Percentiles rank a stretch among this genome's conserved stretches.
Evolutionary conservation across 2,797 vertebrate genomes (phyloP).

Genomic region (Dendrocincla fuliginosa): DNA sequence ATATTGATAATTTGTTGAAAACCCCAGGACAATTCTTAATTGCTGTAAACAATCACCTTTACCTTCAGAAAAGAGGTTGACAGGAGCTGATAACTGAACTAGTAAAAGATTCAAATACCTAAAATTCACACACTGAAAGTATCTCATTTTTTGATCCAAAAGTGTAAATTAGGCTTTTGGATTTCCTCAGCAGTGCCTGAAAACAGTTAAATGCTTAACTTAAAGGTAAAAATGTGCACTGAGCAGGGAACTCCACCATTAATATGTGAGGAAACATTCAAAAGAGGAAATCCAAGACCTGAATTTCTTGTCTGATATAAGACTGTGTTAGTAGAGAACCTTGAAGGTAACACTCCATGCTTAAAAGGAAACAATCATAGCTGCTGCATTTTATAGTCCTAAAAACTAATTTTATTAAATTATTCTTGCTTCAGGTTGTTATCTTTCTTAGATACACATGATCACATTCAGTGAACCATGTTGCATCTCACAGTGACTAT

Average conservation of each 20-base stretch:
- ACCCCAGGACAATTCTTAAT: neutral
- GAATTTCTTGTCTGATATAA: neutral
- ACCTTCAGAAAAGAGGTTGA: neutral
- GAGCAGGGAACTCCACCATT: neutral
- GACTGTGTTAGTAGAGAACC: neutral
- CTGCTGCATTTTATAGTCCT: neutral
- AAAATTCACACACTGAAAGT: neutral
- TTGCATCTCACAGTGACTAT: neutral
- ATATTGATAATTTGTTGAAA: neutral
- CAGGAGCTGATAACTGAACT: neutral
- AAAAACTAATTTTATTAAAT: neutral
- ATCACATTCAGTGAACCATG: neutral
- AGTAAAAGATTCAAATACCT: neutral
- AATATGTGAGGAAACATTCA: neutral
- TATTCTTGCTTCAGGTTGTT: neutral
- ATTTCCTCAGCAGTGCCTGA: neutral
- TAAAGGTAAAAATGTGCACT: neutral
- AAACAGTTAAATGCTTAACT: neutral
- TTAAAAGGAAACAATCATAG: neutral
- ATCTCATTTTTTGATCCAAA: neutral
- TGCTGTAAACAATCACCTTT: neutral
- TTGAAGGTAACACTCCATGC: neutral
- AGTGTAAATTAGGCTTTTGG: neutral
- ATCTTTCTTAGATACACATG: neutral
- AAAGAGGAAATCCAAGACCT: neutral